Base-by-base conservation (phyloP, 1,140 invertebrate species). In the Paralvinella palmiformis region DNA sequence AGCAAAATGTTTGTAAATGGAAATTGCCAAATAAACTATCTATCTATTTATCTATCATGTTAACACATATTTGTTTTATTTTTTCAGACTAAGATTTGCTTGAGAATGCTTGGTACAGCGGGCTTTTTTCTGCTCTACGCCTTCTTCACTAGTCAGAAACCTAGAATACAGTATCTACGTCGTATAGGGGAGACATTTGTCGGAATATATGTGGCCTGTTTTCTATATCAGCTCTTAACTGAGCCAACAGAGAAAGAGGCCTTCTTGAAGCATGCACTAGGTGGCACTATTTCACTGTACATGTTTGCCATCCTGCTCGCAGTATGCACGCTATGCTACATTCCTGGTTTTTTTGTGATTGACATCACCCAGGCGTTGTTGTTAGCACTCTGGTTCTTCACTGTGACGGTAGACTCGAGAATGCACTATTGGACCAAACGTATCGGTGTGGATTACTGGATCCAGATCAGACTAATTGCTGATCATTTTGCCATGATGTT, bases 331-430 rank as follows among this genome's bases (percentile, higher is more conserved):
- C 58, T 75, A 10, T 64, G 72, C 57, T 74, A 74, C 48, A 68
- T 76, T 53, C 72, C 71, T 32, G 73, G 75, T 1, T 69, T 67
- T 57, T 75, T 73, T 53, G 41, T 73, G 0, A 37, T 68, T 27
- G 71, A 73, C 58, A 69, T 74, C 33, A 66, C 67, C 1, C 24
- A 35, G 24, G 17, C 48, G 2, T 45, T 59, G 7, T 27, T 58
- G n/a, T 20, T 29, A 7, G 29, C 36, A 3, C 20, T 64, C 3
- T 20, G 32, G 10, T 48, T 64, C 20, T 17, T 29, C n/a, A 59
- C 36, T 7, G 15, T 60, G 24, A 31, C 50, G 31, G 48, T 58
- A 3, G 63, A 64, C 22, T 29, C 10, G 13, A 33, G 60, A 17
- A 41, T 56, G 15, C 3, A 36, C 22, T 64, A 64, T 37, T 64